These are phyloP conservation scores for Dreissena polymorpha DNA, from an alignment of 1,140 invertebrate genomes.

Conservation along the genomic window DNA sequence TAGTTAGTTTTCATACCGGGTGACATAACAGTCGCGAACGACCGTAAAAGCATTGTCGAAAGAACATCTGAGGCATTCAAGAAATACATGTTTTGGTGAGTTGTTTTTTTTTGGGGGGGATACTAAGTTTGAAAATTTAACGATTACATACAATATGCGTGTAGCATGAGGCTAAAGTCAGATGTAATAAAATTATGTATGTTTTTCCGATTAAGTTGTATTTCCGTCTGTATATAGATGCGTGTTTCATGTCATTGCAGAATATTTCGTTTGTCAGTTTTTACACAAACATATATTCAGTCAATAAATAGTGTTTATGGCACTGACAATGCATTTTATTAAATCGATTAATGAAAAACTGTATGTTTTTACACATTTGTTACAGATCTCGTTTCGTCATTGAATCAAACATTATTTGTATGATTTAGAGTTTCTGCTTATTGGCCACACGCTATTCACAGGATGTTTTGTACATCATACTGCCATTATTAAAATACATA, in stretches of 20 bases:
- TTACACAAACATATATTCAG: slow-evolving; percentile 80
- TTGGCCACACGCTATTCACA: too few relatives aligned
- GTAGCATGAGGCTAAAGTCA: too few relatives aligned
- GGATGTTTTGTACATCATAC: too few relatives aligned
- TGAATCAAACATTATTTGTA: too few relatives aligned
- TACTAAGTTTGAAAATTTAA: background rate
- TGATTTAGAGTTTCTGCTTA: too few relatives aligned
- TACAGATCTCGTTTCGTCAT: too few relatives aligned
- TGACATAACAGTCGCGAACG: slow-evolving; percentile 88
- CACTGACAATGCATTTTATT: too few relatives aligned
- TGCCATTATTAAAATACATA: too few relatives aligned
- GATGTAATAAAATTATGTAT: background rate
- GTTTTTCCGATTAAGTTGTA: background rate
- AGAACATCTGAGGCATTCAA: slow-evolving; percentile 63
- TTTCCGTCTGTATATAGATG: background rate
- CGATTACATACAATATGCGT: too few relatives aligned
- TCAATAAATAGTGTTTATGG: slow-evolving; percentile 75
- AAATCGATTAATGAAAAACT: too few relatives aligned
- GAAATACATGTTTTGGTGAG: slow-evolving; percentile 69
- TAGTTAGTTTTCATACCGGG: slow-evolving; percentile 75
- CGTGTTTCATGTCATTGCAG: background rate
- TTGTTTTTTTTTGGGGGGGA: too few relatives aligned
- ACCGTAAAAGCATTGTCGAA: slow-evolving; percentile 86
- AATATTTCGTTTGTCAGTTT: background rate
- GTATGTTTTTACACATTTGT: too few relatives aligned